Evolutionary conservation across 1,140 invertebrate species (phyloP), one percentile per base, ranked within the genome.

Genomic region (Conus ventricosus): DNA sequence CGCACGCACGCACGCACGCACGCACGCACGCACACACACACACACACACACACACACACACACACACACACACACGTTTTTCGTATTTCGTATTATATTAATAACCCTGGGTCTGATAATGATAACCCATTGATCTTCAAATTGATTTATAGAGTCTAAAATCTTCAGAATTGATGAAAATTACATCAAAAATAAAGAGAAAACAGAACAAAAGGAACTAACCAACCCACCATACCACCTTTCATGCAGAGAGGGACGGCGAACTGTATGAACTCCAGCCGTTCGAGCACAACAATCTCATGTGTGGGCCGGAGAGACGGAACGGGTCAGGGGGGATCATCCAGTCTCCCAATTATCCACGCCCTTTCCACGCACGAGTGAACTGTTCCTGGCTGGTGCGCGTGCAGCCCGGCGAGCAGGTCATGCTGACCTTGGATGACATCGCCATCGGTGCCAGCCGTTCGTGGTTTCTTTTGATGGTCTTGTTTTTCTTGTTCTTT

Each of bases 341-440:
- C 23, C 90, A 91, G 0, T 95, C 95, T 11, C 95, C 95, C 0
- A 93, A 93, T 84, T 96, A 92, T 88, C 95, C 95, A 0, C 85
- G 88, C 4, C 90, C 94, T 2, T 95, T 95, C 85, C 92, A 92
- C 5, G 90, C 91, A 23, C 91, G 94, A 27, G 89, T 95, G 6
- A 95, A 95, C 83, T 96, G 95, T 89, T 92, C 95, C 10, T 96
- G 95, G 95, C 90, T 95, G 17, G 93, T 96, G 60, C 89, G 95
- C 71, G 95, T 95, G 5, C 85, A 92, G 76, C 93, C 94, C 55
- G 84, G 92, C 39, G 92, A 94, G 80, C 92, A 94, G 78, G 94
- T 96, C 87, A 94, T 95, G 78, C 80, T 96, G 4, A 92, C 93
- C 63, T 91, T 96, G n/a, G 91, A 95, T 13, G 89, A 94, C 80